phyloP scores from a whole-genome alignment of 2,113 vertebrate genomes.

The Platycercus adscitus region DNA sequence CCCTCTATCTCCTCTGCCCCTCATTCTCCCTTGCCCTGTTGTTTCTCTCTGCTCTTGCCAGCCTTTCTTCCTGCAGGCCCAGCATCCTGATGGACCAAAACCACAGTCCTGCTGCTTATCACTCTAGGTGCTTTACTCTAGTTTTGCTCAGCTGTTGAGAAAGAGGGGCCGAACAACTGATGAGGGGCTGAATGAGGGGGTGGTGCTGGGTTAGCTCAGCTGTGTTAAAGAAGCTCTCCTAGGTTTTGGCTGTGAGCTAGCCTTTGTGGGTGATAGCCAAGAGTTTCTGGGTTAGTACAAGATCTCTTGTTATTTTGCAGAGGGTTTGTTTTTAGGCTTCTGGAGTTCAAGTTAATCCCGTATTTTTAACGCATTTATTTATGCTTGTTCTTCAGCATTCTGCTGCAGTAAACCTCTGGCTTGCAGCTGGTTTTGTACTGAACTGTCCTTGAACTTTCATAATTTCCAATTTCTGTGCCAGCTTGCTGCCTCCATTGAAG shows the following conservation, averaged over 20 bases:
- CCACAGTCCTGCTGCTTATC: background rate
- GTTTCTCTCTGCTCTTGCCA: background rate
- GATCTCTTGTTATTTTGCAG: background rate
- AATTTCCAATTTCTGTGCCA: background rate
- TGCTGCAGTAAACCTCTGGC: background rate
- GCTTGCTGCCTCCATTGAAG: background rate
- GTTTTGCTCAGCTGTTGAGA: background rate
- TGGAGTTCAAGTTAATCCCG: background rate
- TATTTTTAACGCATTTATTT: background rate
- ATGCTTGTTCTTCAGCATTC: background rate
- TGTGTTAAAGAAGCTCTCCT: background rate
- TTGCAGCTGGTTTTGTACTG: background rate
- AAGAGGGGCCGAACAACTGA: background rate
- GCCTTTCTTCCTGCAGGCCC: background rate
- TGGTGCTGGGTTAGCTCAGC: background rate
- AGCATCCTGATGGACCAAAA: background rate
- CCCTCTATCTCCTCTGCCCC: background rate
- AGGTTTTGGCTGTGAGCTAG: background rate
- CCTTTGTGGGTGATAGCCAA: background rate
- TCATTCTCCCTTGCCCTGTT: background rate
- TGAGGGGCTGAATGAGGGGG: background rate
- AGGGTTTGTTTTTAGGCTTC: background rate
- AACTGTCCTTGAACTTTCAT: background rate
- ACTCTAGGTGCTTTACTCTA: constrained; percentile 10
- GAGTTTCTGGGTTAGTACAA: background rate